A percentile compares a stretch with the other conserved stretches of the same genome.
Conservation (phyloP, 2,113 vertebrate genomes). For the Gymnogyps californianus region DNA sequence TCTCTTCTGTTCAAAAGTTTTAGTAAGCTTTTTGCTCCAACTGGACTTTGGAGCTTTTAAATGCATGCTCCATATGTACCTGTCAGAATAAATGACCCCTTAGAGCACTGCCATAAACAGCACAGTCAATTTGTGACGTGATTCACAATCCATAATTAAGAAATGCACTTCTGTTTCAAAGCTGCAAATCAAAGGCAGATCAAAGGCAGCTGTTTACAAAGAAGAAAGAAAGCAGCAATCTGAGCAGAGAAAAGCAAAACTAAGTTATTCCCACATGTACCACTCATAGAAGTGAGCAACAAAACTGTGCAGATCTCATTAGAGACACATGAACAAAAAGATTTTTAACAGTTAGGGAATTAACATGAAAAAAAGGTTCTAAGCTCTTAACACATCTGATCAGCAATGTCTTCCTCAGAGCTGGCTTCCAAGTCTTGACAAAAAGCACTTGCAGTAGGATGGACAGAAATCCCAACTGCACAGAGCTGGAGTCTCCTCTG, state of each 20-base stretch:
- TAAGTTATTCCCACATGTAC: constrained; percentile 1
- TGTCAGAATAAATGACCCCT: not conserved
- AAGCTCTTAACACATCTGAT: not conserved
- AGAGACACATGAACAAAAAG: not conserved
- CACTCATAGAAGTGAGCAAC: not conserved
- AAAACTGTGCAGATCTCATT: not conserved
- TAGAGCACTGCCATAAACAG: not conserved
- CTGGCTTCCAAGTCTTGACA: not conserved
- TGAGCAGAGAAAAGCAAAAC: not conserved
- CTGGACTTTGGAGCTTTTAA: not conserved
- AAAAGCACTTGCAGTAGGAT: not conserved
- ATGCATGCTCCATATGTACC: not conserved
- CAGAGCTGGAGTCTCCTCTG: not conserved
- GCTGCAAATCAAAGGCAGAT: constrained; percentile 48
- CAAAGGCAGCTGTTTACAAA: constrained; percentile 39
- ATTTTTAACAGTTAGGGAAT: not conserved
- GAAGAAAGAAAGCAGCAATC: not conserved
- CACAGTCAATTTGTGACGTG: not conserved
- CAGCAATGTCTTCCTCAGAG: not conserved
- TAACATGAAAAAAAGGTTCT: not conserved
- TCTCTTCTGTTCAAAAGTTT: not conserved
- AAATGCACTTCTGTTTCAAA: constrained; percentile 4
- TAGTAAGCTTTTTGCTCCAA: not conserved
- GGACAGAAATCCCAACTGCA: not conserved
- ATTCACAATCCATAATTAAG: constrained; percentile 9